Conservation (phyloP, 1,140 invertebrate species). For the Neotoxoptera formosana region DNA sequence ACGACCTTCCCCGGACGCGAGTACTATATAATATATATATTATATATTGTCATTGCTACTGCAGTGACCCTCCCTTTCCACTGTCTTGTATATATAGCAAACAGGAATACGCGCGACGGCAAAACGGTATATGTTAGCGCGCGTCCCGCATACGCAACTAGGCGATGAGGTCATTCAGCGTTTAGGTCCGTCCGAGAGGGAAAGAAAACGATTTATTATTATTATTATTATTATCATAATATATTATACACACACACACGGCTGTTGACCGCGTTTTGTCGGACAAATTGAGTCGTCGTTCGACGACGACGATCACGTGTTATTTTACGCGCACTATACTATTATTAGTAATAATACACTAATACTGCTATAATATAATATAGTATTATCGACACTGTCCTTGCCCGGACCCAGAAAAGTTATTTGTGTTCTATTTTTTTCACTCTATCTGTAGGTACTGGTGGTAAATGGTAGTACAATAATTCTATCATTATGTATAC, state of each 20-base stretch:
- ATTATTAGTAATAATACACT: too few relatives aligned
- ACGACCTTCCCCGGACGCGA: neutral
- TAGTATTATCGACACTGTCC: neutral
- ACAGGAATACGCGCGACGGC: constrained; percentile 5
- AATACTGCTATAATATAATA: neutral
- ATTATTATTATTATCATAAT: neutral
- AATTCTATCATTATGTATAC: neutral
- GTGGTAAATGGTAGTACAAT: neutral
- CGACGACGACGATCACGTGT: neutral
- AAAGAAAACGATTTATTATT: constrained; percentile 27
- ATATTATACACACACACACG: neutral
- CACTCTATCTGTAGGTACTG: neutral
- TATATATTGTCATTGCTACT: neutral
- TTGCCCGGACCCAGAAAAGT: neutral
- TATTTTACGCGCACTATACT: neutral
- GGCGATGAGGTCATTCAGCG: constrained; percentile 43
- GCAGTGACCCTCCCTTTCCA: constrained; percentile 20
- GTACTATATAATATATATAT: neutral
- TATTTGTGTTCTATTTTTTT: neutral
- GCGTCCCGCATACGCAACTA: constrained; percentile 46
- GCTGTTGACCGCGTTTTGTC: constrained; percentile 41
- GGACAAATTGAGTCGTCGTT: constrained; percentile 36
- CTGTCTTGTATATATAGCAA: neutral
- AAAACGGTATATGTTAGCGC: constrained; percentile 49
- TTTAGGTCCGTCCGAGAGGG: constrained; percentile 20